Evolutionary conservation across 1,140 invertebrate genomes (phyloP).

Genomic region (Leptinotarsa defecta): DNA sequence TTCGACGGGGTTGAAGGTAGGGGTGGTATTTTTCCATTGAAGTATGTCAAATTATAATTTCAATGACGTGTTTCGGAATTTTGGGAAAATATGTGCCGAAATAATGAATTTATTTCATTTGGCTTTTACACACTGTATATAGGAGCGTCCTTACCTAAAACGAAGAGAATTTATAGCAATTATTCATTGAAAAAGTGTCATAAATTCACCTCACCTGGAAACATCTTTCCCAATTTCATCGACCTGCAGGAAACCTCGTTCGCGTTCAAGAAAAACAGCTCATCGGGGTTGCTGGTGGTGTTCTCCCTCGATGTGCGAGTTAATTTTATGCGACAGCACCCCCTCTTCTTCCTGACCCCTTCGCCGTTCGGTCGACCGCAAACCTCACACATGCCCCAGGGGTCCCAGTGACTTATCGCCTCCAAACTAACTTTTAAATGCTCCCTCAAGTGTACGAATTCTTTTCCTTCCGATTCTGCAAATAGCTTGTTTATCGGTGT

Average conservation of each 20-base stretch:
- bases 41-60: no score
- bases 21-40: no score
- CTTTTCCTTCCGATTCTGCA: slow-evolving; percentile 41
- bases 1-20: no score
- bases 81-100: no score
- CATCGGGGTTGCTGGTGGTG: slow-evolving; percentile 26
- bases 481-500: slow-evolving; percentile 53
- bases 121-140: no score
- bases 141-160: no score
- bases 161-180: neutral
- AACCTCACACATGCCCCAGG: slow-evolving; percentile 51
- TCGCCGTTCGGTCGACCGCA: slow-evolving; percentile 50
- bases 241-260: slow-evolving; percentile 55
- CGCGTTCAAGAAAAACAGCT: slow-evolving; percentile 45
- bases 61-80: no score
- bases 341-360: slow-evolving; percentile 47
- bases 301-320: neutral
- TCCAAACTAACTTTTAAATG: slow-evolving; percentile 48
- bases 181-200: neutral
- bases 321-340: slow-evolving; percentile 44
- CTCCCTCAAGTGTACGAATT: slow-evolving; percentile 47
- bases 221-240: slow-evolving; percentile 51
- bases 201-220: slow-evolving; percentile 47
- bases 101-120: no score
- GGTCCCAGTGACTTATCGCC: slow-evolving; percentile 52